phyloP scores from a whole-genome alignment of 2,113 vertebrate species.

The Ancistrus triradiatus region DNA sequence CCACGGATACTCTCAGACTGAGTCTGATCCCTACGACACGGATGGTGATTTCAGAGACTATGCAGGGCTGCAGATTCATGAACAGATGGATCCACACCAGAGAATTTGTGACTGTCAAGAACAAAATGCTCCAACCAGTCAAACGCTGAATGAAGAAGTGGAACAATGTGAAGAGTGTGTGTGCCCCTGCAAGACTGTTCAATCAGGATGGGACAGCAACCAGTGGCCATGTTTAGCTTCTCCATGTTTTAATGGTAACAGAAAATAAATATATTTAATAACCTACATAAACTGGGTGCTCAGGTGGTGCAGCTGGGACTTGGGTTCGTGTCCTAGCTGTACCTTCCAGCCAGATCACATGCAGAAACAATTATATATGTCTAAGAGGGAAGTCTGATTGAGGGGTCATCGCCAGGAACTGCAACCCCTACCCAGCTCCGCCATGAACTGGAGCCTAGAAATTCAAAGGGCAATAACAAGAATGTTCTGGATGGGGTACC shows the following conservation, averaged over 20 bases:
- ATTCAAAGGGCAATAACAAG: too few species aligned
- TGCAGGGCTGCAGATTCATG: not conserved
- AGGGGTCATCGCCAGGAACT: too few species aligned
- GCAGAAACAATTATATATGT: too few species aligned
- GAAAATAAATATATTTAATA: not conserved
- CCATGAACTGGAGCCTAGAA: too few species aligned
- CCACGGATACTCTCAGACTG: not conserved
- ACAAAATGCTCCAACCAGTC: not conserved
- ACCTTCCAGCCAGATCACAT: too few species aligned
- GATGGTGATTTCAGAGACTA: not conserved
- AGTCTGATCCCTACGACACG: constrained; percentile 17
- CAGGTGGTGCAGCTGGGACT: too few species aligned
- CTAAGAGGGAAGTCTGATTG: too few species aligned
- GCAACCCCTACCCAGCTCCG: too few species aligned
- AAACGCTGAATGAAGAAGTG: not conserved
- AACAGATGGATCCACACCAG: not conserved
- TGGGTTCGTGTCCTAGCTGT: too few species aligned
- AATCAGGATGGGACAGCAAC: not conserved
- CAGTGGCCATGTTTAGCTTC: constrained; percentile 8
- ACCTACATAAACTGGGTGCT: too few species aligned
- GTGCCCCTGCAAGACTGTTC: not conserved
- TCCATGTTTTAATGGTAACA: constrained; percentile 7
- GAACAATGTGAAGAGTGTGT: not conserved
- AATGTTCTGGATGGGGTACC: too few species aligned
- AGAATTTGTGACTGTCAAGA: not conserved